Percentiles rank a stretch among this genome's conserved stretches.
Conservation (phyloP, 2,113 vertebrate genomes). For the Rousettus leschenaultii region DNA sequence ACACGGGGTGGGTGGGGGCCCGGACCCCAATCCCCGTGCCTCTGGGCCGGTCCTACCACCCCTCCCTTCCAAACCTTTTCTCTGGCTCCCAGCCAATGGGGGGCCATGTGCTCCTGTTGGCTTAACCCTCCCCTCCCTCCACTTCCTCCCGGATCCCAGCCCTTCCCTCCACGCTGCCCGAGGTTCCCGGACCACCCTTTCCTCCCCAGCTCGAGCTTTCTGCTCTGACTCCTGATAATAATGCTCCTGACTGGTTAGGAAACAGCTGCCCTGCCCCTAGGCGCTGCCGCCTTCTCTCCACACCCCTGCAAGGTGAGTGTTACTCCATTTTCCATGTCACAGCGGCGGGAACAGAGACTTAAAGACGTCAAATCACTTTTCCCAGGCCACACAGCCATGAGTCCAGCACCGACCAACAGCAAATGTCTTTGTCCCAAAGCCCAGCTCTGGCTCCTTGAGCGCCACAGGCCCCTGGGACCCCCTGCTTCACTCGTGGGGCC, state of each 20-base stretch:
- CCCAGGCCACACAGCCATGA: neutral
- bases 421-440: neutral
- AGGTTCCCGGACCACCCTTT: neutral
- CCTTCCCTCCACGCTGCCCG: neutral
- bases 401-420: too few species aligned
- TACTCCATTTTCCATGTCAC: neutral
- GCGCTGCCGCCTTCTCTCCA: neutral
- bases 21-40: neutral
- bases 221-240: neutral
- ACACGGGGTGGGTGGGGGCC: accelerated
- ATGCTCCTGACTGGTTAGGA: neutral
- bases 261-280: neutral
- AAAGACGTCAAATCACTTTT: neutral
- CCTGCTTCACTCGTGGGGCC: accelerated
- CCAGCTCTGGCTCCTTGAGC: too few species aligned
- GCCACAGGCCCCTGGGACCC: too few species aligned
- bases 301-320: neutral
- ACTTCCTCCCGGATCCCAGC: neutral
- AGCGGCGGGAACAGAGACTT: neutral
- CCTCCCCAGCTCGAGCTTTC: neutral
- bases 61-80: neutral
- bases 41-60: neutral
- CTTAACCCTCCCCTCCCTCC: neutral
- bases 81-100: neutral
- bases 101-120: neutral